Base-by-base conservation (phyloP, 1,140 invertebrate species). In the Drosophila navojoa region DNA sequence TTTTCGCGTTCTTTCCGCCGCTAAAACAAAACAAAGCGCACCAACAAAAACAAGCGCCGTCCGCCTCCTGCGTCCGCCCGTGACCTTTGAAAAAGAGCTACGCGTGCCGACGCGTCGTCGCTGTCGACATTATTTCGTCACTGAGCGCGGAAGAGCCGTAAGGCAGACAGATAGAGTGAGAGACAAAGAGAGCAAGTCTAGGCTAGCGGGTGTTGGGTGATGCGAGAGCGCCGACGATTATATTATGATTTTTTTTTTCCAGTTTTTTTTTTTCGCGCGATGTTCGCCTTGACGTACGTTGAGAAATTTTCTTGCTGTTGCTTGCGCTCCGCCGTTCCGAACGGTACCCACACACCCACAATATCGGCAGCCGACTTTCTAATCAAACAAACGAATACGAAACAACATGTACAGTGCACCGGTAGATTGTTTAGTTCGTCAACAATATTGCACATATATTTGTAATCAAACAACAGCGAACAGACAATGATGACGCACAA, bases 401-500 rank as follows among this genome's bases (percentile, higher is more conserved):
- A 61, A 76, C 44, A 71, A 54, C 52, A 59, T 54, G 63, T 72
- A 62, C 63, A 60, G 67, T 66, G 62, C 69, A 81, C 84, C 79
- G 85, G 79, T 60, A 74, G 69, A 79, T 71, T 60, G 52, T 67
- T 77, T 73, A 60, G 58, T 66, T 70, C 52, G 50, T 45, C 68
- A 77, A 74, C 69, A 89, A 67, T 69, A 77, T 80, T 63, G 70
- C 67, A 71, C 55, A 76, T 49, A 45, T 68, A 45, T 68, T 45
- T 59, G 11, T 38, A 38, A 38, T 38, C 63, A 68, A 72, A 54
- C 22, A 42, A 16, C 60, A 32, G 38, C 22, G 10, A 40, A 59
- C 4, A 38, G 55, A 64, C 68, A 70, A 73, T 70, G 79, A 89
- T 87, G 84, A 87, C 84, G 84, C 84, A 87, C 81, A 89, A 79